These are phyloP conservation scores for Barnardius zonarius DNA, from an alignment of 2,113 vertebrate genomes.

Conservation along the genomic window DNA sequence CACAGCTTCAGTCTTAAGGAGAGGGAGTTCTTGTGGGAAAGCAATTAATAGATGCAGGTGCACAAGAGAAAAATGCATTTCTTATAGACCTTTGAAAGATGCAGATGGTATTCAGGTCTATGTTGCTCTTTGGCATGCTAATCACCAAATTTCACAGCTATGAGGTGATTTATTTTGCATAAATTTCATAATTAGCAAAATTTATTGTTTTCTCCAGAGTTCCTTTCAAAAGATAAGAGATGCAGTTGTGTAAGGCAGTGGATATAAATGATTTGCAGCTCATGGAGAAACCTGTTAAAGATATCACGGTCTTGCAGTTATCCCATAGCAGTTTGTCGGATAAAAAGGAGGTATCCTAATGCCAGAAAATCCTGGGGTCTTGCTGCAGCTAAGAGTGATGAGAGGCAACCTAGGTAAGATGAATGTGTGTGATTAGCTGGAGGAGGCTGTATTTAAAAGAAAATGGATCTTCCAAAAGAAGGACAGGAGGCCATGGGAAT, in stretches of 20 bases:
- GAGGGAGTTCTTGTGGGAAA: conserved; percentile 61
- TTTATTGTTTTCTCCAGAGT: not conserved
- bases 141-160: conserved; percentile 38
- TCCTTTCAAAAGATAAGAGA: not conserved
- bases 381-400: not conserved
- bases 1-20: conserved; percentile 44
- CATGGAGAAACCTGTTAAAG: not conserved
- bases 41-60: conserved; percentile 72
- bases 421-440: not conserved
- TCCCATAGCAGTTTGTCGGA: not conserved
- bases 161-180: not conserved
- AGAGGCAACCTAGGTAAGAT: not conserved
- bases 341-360: not conserved
- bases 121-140: conserved; percentile 27
- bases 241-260: not conserved
- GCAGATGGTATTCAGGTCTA: not conserved
- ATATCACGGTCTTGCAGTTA: not conserved
- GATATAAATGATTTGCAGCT: not conserved
- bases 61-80: conserved; percentile 36
- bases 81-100: conserved; percentile 17
- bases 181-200: conserved; percentile 2
- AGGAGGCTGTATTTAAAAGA: not conserved
- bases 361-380: not conserved
- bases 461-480: not conserved
- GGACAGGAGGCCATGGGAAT: not conserved